Conservation (phyloP, 2,797 vertebrate species). For the Pagetopsis macropterus region DNA sequence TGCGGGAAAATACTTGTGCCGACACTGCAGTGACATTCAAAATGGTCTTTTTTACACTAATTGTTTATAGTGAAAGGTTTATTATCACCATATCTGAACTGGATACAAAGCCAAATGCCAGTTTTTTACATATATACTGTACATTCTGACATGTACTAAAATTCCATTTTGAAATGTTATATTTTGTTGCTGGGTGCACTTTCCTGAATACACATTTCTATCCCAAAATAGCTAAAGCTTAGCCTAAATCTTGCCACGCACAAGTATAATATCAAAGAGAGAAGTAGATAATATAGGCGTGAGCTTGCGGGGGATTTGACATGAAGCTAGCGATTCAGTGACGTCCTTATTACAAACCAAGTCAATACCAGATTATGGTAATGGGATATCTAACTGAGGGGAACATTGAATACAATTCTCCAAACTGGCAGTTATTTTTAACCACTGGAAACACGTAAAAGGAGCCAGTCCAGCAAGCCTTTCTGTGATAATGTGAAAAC, state of each 20-base stretch:
- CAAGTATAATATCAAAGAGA: conserved; percentile 64
- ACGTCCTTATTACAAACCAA: conserved; percentile 75
- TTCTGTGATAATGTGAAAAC: conserved; percentile 30
- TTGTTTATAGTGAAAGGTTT: conserved; percentile 67
- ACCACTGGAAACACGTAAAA: conserved; percentile 55
- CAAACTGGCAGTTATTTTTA: conserved; percentile 70
- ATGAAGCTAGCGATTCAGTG: conserved; percentile 68
- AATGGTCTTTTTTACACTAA: conserved; percentile 62
- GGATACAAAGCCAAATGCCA: conserved; percentile 57
- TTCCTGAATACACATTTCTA: conserved; percentile 6
- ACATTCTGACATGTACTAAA: conserved; percentile 8
- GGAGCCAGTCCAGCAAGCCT: conserved; percentile 33
- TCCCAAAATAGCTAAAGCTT: conserved; percentile 61
- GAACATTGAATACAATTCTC: conserved; percentile 72
- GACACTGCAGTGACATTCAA: conserved; percentile 41
- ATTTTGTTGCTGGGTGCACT: conserved; percentile 30
- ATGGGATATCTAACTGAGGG: conserved; percentile 75
- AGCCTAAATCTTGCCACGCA: conserved; percentile 56
- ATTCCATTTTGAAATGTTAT: conserved; percentile 18
- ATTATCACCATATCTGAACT: conserved; percentile 35
- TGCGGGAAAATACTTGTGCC: conserved; percentile 47
- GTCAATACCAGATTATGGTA: conserved; percentile 83
- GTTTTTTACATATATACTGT: conserved; percentile 13
- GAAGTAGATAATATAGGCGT: conserved; percentile 65
- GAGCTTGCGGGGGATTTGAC: conserved; percentile 73